phyloP scores from a whole-genome alignment of 2,888 invertebrate species.

The Eristalinus sepulchralis region DNA sequence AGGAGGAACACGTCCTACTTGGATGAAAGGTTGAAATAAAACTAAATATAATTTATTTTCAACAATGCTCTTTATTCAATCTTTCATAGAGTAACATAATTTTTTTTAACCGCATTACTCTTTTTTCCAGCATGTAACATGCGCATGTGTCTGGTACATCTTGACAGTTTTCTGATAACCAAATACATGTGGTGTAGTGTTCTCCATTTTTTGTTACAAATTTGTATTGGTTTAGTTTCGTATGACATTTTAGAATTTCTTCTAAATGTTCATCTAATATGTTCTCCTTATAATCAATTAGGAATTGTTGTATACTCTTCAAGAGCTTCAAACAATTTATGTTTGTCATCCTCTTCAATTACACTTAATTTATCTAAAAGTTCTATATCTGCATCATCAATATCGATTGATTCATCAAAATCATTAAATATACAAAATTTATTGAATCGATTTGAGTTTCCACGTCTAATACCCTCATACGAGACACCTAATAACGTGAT shows the following conservation, averaged over 20 bases:
- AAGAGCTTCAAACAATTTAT: background rate
- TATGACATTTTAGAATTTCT: background rate
- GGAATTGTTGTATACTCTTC: background rate
- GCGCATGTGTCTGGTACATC: background rate
- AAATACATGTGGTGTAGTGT: background rate
- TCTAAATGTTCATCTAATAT: too few species aligned
- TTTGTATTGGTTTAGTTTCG: background rate
- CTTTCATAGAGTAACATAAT: too few species aligned
- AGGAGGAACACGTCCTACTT: too few species aligned
- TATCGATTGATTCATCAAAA: too few species aligned
- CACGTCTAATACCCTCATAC: background rate
- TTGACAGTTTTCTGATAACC: constrained; percentile 1
- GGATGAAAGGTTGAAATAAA: background rate
- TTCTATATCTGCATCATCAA: constrained; percentile 7
- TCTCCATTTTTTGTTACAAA: background rate
- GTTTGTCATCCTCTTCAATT: too few species aligned
- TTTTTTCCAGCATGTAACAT: background rate
- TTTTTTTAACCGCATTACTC: background rate
- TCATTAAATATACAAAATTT: background rate
- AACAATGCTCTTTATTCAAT: too few species aligned
- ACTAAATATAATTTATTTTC: background rate
- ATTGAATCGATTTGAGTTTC: constrained; percentile 1
- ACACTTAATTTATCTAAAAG: background rate
- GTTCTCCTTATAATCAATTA: constrained; percentile 4
- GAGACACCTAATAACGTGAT: constrained; percentile 9